Percentiles rank a stretch among this genome's conserved stretches.
Evolutionary conservation across 92 coral and sea anemone genomes (phyloP).

Genomic region (Metridium senile): DNA sequence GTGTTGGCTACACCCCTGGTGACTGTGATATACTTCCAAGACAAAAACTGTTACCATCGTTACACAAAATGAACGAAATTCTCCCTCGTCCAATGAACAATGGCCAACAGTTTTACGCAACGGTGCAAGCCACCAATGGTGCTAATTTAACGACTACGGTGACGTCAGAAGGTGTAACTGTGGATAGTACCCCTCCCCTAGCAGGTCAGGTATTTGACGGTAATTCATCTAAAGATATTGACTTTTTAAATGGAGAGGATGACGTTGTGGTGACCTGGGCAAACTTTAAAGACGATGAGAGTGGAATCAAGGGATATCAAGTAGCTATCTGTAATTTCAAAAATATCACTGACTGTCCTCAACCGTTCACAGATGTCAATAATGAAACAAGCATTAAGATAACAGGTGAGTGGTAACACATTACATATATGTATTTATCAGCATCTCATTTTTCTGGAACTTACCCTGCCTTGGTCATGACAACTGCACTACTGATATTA

Average conservation of each 20-base stretch:
- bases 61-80: conserved; percentile 48
- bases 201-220: conserved; percentile 77
- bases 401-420: conserved; percentile 33
- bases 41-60: conserved; percentile 22
- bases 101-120: conserved; percentile 75
- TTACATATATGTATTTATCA: no score
- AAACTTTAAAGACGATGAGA: conserved; percentile 74
- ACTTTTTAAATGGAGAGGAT: conserved; percentile 65
- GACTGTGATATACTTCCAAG: conserved; percentile 58
- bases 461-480: no score
- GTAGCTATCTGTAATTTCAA: conserved; percentile 79
- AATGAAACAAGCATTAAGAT: conserved; percentile 58
- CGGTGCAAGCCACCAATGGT: conserved; percentile 84
- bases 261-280: conserved; percentile 72
- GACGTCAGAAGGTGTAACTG: conserved; percentile 85
- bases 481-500: no score
- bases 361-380: conserved; percentile 61
- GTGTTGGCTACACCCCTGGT: conserved; percentile 75
- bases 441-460: no score
- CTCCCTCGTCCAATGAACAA: conserved; percentile 50
- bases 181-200: conserved; percentile 81
- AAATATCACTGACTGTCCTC: conserved; percentile 69
- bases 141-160: conserved; percentile 69
- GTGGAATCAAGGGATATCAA: conserved; percentile 70
- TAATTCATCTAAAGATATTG: conserved; percentile 47